Conservation (phyloP, 2,113 vertebrate species). For the Varanus salvator region DNA sequence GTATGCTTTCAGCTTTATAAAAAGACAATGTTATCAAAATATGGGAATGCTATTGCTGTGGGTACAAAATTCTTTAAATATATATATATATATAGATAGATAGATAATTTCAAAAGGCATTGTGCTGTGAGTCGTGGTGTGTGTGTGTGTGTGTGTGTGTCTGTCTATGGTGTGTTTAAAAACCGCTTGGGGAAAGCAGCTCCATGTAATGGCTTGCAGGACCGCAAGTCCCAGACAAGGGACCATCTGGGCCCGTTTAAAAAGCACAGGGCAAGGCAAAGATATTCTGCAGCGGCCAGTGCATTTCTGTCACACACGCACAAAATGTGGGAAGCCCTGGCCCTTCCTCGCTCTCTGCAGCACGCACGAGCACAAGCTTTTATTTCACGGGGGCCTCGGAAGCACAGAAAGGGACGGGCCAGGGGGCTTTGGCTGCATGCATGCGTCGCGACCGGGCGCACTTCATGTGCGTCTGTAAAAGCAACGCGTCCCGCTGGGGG, state of each 20-base stretch:
- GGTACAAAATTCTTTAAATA: slow-evolving; percentile 74
- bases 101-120: slow-evolving; percentile 50
- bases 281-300: too few relatives aligned
- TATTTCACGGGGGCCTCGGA: not conserved
- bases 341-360: not conserved
- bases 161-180: too few relatives aligned
- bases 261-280: not conserved
- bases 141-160: slow-evolving; percentile 25
- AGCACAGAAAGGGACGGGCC: not conserved
- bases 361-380: not conserved
- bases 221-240: not conserved
- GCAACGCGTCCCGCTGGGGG: not conserved
- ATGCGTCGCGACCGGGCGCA: not conserved
- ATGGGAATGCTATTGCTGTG: slow-evolving; percentile 75
- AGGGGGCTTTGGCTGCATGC: not conserved
- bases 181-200: not conserved
- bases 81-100: not conserved
- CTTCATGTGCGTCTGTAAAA: not conserved
- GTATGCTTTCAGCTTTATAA: slow-evolving; percentile 71
- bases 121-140: slow-evolving; percentile 64
- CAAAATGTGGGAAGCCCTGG: not conserved
- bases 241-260: not conserved
- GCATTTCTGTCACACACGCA: not conserved
- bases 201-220: not conserved
- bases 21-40: slow-evolving; percentile 77